phyloP scores from a whole-genome alignment of 2,888 invertebrate species.

The Cacoxenus indagator region DNA sequence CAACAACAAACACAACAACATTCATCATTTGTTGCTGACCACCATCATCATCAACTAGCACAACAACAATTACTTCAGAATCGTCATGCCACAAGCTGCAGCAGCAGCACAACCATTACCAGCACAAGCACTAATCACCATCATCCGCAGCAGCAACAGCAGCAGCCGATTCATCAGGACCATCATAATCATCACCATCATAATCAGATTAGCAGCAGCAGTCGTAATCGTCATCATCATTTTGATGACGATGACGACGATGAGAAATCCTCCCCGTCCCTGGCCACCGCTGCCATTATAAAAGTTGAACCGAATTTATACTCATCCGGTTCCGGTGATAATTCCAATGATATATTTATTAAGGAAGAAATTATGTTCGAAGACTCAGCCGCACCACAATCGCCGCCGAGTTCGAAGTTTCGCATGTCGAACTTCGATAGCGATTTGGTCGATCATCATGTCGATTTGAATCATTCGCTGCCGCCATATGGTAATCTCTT shows the following conservation, averaged over 20 bases:
- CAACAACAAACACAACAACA: slow-evolving; percentile 22
- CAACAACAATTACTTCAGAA: background rate
- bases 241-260: slow-evolving; percentile 64
- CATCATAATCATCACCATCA: slow-evolving; percentile 34
- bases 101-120: no score
- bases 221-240: slow-evolving; percentile 51
- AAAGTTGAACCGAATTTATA: slow-evolving; percentile 70
- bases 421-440: slow-evolving; percentile 69
- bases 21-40: slow-evolving; percentile 1
- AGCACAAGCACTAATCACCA: background rate
- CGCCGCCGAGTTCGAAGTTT: slow-evolving; percentile 69
- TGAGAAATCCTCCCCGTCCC: slow-evolving; percentile 69
- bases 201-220: slow-evolving; percentile 28
- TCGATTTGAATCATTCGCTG: slow-evolving; percentile 66
- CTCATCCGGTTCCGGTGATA: slow-evolving; percentile 68
- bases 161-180: slow-evolving; percentile 12
- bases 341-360: slow-evolving; percentile 70
- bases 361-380: slow-evolving; percentile 69
- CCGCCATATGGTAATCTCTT: slow-evolving; percentile 69
- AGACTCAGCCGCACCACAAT: slow-evolving; percentile 67
- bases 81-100: background rate
- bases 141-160: background rate
- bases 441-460: slow-evolving; percentile 68
- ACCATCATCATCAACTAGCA: background rate
- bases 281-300: slow-evolving; percentile 68